Conservation (phyloP, 2,888 invertebrate genomes). For the Epinotia bilunana region DNA sequence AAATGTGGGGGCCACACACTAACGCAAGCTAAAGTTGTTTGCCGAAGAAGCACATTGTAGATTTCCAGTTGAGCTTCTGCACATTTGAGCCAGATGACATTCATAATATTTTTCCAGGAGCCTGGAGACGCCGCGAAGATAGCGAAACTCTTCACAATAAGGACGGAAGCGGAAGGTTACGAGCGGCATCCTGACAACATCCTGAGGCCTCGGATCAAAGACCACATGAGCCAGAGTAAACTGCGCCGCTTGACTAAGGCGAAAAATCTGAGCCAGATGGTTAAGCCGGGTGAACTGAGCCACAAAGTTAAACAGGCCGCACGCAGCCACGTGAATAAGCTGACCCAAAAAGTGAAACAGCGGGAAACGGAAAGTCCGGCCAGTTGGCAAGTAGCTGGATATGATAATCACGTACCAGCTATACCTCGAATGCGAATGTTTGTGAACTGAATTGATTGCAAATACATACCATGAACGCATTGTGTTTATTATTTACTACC, state of each 20-base stretch:
- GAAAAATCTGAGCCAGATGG: neutral
- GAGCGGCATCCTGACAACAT: neutral
- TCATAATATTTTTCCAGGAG: neutral
- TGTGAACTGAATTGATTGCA: neutral
- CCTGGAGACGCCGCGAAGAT: slow-evolving; percentile 2
- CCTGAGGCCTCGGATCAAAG: neutral
- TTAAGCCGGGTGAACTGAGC: neutral
- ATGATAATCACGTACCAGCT: neutral
- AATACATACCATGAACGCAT: neutral
- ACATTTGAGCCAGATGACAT: neutral
- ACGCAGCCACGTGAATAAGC: too few species aligned
- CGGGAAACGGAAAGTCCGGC: neutral
- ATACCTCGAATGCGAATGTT: neutral
- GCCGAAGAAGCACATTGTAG: neutral
- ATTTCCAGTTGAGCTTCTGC: neutral
- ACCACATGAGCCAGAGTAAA: neutral
- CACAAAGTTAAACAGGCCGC: too few species aligned
- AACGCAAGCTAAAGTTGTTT: neutral
- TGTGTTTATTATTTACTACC: neutral
- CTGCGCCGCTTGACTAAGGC: neutral
- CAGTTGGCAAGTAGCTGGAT: neutral
- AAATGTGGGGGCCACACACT: too few species aligned
- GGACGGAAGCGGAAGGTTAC: neutral
- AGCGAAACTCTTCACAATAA: slow-evolving; percentile 12
- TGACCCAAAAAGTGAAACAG: too few species aligned